A percentile compares a stretch with the other conserved stretches of the same genome.
phyloP scores from a whole-genome alignment of 2,888 invertebrate genomes.

The Pristionchus entomophagus region DNA sequence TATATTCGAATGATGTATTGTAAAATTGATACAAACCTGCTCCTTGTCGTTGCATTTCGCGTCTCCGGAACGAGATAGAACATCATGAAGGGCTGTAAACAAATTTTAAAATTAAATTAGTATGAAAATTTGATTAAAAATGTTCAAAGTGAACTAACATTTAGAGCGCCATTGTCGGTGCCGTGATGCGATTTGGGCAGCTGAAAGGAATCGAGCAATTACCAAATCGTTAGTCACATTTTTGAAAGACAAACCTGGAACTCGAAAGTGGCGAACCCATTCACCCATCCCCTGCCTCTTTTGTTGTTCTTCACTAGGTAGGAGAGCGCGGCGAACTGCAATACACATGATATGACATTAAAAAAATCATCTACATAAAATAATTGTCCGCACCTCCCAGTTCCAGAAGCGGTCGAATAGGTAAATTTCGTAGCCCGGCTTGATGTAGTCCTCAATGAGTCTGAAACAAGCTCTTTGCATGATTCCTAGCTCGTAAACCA shows the following conservation, averaged over 20 bases:
- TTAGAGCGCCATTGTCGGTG: constrained; percentile 13
- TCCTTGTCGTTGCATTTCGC: not conserved
- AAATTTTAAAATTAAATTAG: no score
- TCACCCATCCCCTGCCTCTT: not conserved
- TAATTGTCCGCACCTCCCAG: not conserved
- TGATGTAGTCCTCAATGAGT: not conserved
- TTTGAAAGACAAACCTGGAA: not conserved
- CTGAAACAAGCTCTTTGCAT: not conserved
- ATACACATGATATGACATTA: no score
- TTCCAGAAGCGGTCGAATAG: constrained; percentile 44
- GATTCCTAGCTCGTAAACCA: no score
- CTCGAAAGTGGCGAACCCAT: constrained; percentile 29
- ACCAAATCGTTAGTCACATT: no score
- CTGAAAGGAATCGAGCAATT: not conserved
- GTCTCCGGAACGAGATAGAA: constrained; percentile 32
- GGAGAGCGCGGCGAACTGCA: constrained; percentile 3
- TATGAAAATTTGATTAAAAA: not conserved
- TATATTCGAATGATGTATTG: no score
- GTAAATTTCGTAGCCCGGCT: constrained; percentile 37
- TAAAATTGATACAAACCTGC: not conserved
- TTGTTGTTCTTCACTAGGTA: constrained; percentile 41
- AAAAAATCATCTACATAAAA: no score
- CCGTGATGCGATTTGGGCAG: constrained; percentile 23
- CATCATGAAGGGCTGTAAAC: constrained; percentile 30
- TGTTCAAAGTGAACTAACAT: not conserved